These are phyloP conservation scores for Drosophila limbata DNA, from an alignment of 2,888 invertebrate species.

Conservation along the genomic window DNA sequence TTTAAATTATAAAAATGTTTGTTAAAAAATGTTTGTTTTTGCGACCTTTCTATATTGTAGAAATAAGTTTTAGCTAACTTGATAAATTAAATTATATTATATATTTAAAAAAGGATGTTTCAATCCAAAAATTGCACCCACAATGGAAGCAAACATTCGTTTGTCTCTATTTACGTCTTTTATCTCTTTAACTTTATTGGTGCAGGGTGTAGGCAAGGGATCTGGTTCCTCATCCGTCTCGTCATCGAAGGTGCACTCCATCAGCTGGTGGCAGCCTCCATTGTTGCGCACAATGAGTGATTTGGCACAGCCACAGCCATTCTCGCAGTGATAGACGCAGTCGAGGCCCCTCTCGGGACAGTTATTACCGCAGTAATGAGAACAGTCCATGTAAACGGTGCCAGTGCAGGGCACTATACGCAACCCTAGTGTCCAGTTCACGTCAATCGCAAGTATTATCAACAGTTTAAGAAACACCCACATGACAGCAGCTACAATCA, in stretches of 20 bases:
- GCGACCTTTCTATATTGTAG: too few species aligned
- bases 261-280: conserved; percentile 1
- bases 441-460: background rate
- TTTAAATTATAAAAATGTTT: too few species aligned
- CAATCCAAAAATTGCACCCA: too few species aligned
- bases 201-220: background rate
- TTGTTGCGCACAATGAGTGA: background rate
- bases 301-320: background rate
- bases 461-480: background rate
- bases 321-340: conserved; percentile 2
- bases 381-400: background rate
- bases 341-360: background rate
- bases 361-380: background rate
- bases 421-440: background rate
- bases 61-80: too few species aligned
- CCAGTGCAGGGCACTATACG: background rate
- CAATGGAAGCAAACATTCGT: background rate
- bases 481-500: background rate
- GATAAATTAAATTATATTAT: too few species aligned
- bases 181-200: background rate
- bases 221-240: background rate
- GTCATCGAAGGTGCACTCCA: background rate
- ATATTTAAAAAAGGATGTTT: too few species aligned
- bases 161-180: background rate
- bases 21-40: too few species aligned